phyloP scores from a whole-genome alignment of 2,113 vertebrate genomes.

The Pionites leucogaster region DNA sequence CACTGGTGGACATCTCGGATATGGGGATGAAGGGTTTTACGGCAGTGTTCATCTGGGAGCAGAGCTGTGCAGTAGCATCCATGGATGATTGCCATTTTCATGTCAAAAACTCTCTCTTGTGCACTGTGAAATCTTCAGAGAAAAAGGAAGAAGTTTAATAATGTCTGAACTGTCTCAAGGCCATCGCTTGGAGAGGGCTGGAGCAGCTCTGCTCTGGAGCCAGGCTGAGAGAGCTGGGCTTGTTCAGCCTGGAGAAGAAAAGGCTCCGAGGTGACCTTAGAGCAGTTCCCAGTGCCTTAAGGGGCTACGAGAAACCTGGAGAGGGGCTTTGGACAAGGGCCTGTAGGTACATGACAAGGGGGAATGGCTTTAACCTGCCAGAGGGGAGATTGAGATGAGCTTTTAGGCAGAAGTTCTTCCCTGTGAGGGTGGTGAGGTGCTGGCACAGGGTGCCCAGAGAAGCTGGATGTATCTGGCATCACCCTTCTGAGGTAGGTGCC shows the following conservation, averaged over 20 bases:
- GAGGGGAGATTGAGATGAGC: not conserved
- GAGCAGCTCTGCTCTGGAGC: not conserved
- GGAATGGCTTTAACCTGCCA: not conserved
- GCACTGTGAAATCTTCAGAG: not conserved
- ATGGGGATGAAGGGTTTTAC: rapidly evolving
- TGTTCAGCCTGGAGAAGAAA: not conserved
- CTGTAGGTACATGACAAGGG: not conserved
- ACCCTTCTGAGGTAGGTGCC: not conserved
- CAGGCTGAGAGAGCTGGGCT: not conserved
- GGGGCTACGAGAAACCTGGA: not conserved
- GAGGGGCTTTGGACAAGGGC: not conserved
- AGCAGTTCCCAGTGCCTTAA: not conserved
- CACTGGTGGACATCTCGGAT: not conserved
- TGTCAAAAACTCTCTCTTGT: not conserved
- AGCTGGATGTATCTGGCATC: not conserved
- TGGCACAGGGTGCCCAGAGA: not conserved
- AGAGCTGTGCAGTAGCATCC: too few relatives aligned
- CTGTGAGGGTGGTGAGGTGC: not conserved
- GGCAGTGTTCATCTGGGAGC: not conserved
- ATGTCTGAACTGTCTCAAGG: not conserved
- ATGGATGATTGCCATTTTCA: rapidly evolving
- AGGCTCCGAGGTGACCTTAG: not conserved
- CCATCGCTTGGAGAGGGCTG: not conserved
- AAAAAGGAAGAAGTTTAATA: not conserved
- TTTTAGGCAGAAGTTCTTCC: not conserved